Percentiles rank a stretch among this genome's conserved stretches.
Evolutionary conservation across 2,113 vertebrate genomes (phyloP).

Genomic region (Heteronetta atricapilla): DNA sequence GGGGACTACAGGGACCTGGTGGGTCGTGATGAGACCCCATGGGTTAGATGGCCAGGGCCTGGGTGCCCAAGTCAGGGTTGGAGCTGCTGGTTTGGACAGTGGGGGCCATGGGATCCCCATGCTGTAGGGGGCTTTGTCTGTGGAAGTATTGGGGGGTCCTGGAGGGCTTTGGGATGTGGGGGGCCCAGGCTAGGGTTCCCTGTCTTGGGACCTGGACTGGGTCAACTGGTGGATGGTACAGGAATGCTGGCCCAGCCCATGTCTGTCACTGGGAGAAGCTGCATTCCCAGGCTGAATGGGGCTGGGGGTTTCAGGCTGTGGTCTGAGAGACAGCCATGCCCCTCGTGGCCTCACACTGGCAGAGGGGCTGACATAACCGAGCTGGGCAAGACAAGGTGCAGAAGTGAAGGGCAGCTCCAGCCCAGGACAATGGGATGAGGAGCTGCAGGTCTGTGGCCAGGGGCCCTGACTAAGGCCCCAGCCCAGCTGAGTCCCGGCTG

Average conservation of each 20-base stretch:
- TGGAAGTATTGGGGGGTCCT: background rate
- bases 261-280: background rate
- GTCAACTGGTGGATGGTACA: background rate
- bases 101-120: no score
- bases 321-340: no score
- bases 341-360: background rate
- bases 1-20: background rate
- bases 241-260: rapidly evolving
- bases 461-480: background rate
- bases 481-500: background rate
- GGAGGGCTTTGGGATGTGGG: background rate
- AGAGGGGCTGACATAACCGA: rapidly evolving
- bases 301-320: background rate
- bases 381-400: background rate
- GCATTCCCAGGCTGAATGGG: background rate
- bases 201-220: no score
- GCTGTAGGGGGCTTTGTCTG: background rate
- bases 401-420: background rate
- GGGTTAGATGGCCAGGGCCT: no score
- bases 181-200: no score
- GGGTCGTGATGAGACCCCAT: background rate
- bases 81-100: background rate
- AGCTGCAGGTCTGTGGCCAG: rapidly evolving
- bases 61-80: background rate
- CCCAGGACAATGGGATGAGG: background rate